Conservation (phyloP, 1,140 invertebrate genomes). For the Lysiphlebus fabarum region DNA sequence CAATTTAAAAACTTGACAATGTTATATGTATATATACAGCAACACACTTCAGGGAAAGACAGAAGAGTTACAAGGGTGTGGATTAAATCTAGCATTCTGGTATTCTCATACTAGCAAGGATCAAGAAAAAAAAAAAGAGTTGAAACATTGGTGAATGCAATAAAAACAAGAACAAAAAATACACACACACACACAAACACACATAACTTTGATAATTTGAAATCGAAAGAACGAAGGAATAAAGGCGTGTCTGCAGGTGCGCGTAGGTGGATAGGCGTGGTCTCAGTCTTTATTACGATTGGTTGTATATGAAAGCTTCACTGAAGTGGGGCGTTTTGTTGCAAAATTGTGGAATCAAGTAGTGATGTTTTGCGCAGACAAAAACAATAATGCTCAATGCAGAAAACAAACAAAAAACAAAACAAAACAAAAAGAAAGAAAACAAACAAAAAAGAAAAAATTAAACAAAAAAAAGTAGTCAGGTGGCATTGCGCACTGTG, state of each 20-base stretch:
- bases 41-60: no score
- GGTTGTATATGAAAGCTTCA: constrained; percentile 16
- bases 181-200: no score
- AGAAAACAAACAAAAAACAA: constrained; percentile 9
- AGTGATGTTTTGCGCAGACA: background rate
- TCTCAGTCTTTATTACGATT: constrained; percentile 17
- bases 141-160: no score
- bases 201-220: no score
- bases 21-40: no score
- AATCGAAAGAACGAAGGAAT: background rate
- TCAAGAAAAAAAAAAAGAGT: no score
- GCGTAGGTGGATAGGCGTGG: constrained; percentile 33
- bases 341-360: background rate
- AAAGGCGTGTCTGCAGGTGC: constrained; percentile 32
- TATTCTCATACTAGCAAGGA: no score
- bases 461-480: constrained; percentile 48
- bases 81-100: no score
- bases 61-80: no score
- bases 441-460: constrained; percentile 25
- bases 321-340: constrained; percentile 25
- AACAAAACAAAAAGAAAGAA: constrained; percentile 27
- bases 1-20: no score
- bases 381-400: background rate
- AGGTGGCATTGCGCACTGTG: constrained; percentile 52
- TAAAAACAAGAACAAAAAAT: no score